A percentile compares a stretch with the other conserved stretches of the same genome.
Evolutionary conservation across 2,797 vertebrate genomes (phyloP).

Genomic region (Microctenopoma lineatum): DNA sequence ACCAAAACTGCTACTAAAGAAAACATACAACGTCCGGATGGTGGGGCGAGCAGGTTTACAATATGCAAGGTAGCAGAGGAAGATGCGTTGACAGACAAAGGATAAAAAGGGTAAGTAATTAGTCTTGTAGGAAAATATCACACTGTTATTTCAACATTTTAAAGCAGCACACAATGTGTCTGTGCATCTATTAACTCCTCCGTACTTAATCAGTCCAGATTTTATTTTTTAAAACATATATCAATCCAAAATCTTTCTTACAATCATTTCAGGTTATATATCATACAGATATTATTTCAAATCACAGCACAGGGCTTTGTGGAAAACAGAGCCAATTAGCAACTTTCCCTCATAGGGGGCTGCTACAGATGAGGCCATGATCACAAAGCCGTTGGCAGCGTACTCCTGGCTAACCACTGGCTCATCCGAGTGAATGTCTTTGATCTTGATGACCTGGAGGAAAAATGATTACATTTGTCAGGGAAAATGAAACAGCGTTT

Average conservation of each 20-base stretch:
- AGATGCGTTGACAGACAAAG: conserved; percentile 28
- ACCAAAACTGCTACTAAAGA: conserved; percentile 68
- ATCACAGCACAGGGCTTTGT: conserved; percentile 88
- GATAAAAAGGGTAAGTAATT: conserved; percentile 54
- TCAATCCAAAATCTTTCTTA: conserved; percentile 4
- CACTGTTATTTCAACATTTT: neutral
- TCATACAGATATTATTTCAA: conserved; percentile 55
- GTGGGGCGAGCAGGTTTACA: conserved; percentile 70
- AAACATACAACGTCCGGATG: conserved; percentile 27
- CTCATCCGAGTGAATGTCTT: conserved; percentile 83
- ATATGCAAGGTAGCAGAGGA: conserved; percentile 73
- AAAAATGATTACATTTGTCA: neutral
- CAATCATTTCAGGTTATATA: neutral
- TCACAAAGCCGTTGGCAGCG: conserved; percentile 83
- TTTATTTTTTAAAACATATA: neutral
- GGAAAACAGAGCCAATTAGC: conserved; percentile 88
- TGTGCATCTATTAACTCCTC: neutral
- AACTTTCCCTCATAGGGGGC: conserved; percentile 81
- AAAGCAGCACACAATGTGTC: neutral
- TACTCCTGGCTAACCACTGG: conserved; percentile 80
- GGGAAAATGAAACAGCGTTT: neutral
- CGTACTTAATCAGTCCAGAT: neutral
- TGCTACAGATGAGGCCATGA: conserved; percentile 87
- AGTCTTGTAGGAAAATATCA: neutral
- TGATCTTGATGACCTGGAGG: conserved; percentile 84